Base-by-base conservation (phyloP, 92 coral and sea anemone genomes). In the Scolanthus callimorphus region DNA sequence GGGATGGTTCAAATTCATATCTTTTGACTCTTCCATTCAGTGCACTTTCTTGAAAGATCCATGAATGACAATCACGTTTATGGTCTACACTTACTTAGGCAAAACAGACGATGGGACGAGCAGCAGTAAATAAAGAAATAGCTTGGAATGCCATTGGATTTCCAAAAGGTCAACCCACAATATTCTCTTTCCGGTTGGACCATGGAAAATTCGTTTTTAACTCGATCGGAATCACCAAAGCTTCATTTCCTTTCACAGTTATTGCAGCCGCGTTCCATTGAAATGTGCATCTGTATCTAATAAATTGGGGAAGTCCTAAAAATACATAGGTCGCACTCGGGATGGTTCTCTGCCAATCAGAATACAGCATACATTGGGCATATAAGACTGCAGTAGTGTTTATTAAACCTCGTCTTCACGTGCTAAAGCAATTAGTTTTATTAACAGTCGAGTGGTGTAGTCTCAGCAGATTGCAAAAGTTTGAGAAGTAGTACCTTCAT, bases 201-300 rank as follows among this genome's bases (percentile, higher is more conserved):
- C 52, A 46, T 4, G 11, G 52, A 20, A 20, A 20, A 46, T 10
- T 4, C 17, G 52, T 46, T 10, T 46, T 46, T 46, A 46, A 46
- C 52, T 9, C 31, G 39, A 28, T 52, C 57, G 64, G 64, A 43
- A 39, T 47, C 63, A 8, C 47, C 48, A 57, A 45, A 56, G 29
- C 27, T 54, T 47, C 34, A 51, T 52, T 68, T 56, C 53, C 46
- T 27, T 68, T 25, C 44, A 25, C 43, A n/a, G 65, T 39, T 27
- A 34, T 9, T 46, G 4, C 52, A 46, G 52, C 23, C 52, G 52
- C 23, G 52, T 21, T 20, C 22, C 22, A n/a, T 11, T 9, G 4
- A 10, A 6, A 46, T 27, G 26, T 62, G 65, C 90, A 86, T 82
- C 89, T 86, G 95, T 74, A 66, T 60, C 65, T 79, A 86, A 86